phyloP scores from a whole-genome alignment of 2,113 vertebrate species.

The Microcebus murinus region DNA sequence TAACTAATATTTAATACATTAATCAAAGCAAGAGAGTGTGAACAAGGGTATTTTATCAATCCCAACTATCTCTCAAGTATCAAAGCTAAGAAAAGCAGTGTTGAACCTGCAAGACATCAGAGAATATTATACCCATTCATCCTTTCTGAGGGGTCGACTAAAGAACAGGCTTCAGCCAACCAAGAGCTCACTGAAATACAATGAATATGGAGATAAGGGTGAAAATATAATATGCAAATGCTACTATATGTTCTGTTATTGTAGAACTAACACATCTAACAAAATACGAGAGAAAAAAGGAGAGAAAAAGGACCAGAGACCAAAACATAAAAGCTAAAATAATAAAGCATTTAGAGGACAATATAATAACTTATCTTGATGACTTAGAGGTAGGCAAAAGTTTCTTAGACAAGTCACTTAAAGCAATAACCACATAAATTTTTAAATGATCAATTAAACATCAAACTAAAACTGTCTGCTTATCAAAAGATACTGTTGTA shows the following conservation, averaged over 20 bases:
- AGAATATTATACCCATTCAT: neutral
- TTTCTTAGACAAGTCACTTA: neutral
- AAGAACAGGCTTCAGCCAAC: neutral
- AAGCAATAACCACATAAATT: neutral
- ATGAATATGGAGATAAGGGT: neutral
- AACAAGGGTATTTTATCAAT: neutral
- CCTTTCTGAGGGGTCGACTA: neutral
- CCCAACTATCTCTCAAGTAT: neutral
- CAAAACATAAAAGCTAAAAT: neutral
- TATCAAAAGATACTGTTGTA: neutral
- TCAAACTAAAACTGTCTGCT: slow-evolving; percentile 10
- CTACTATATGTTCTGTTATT: neutral
- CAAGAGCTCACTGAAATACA: neutral
- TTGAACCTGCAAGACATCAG: neutral
- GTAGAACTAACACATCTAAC: neutral
- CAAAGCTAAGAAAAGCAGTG: neutral
- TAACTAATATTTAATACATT: neutral
- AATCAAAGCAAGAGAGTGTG: neutral
- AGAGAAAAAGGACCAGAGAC: neutral
- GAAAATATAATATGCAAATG: neutral
- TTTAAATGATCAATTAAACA: neutral
- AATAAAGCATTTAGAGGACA: neutral
- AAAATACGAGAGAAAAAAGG: neutral
- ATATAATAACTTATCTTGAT: neutral
- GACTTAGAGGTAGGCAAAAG: neutral